Conservation (phyloP, 2,888 invertebrate species). For the Tryphoninae sp. region DNA sequence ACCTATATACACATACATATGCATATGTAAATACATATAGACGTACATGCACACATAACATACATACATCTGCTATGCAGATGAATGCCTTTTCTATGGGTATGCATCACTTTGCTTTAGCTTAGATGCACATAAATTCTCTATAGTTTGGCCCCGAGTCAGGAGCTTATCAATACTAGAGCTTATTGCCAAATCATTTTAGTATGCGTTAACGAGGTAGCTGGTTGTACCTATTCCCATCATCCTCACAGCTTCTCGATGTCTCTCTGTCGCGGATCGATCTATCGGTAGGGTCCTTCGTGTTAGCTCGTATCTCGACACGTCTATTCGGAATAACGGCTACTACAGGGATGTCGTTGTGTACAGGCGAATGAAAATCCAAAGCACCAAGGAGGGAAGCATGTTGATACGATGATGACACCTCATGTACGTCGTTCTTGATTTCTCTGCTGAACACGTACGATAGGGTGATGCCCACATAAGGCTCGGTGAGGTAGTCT, state of each 20-base stretch:
- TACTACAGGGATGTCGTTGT: neutral
- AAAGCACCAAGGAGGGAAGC: neutral
- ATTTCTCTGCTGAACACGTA: neutral
- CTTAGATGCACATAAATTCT: no score
- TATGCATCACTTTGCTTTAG: no score
- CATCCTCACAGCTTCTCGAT: neutral
- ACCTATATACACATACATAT: neutral
- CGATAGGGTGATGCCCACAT: no score
- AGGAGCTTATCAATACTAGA: constrained; percentile 9
- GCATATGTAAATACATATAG: neutral
- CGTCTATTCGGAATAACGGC: constrained; percentile 35
- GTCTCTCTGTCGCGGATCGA: neutral
- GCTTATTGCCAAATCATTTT: constrained; percentile 58
- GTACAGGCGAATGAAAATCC: neutral
- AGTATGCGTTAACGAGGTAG: constrained; percentile 26
- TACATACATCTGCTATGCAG: neutral
- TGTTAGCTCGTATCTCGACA: constrained; percentile 27
- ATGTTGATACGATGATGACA: neutral
- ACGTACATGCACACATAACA: neutral
- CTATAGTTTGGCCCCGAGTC: no score
- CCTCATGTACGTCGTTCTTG: neutral
- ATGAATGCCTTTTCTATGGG: neutral
- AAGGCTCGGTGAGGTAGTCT: no score
- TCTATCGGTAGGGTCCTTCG: constrained; percentile 29
- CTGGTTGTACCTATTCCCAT: neutral